A percentile compares a stretch with the other conserved stretches of the same genome.
phyloP scores from a whole-genome alignment of 2,888 invertebrate genomes.

The Drosophila trichaetosa region DNA sequence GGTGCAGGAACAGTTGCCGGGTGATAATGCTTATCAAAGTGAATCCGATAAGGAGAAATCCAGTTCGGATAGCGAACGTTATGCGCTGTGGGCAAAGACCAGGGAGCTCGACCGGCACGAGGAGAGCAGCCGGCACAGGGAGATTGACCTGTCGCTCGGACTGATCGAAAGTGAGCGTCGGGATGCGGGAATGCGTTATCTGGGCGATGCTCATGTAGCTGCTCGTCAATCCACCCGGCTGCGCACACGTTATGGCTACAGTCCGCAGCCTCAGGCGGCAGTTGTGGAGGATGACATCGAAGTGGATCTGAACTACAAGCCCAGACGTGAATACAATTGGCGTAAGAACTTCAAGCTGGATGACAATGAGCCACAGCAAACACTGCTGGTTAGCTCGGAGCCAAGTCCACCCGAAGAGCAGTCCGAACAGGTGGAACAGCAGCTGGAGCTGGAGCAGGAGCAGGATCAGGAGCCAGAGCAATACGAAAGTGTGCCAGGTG shows the following conservation, averaged over 20 bases:
- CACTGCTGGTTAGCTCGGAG: conserved; percentile 20
- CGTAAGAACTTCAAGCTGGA: conserved; percentile 84
- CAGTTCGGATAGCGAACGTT: conserved; percentile 69
- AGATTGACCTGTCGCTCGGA: conserved; percentile 63
- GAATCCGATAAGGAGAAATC: conserved; percentile 71
- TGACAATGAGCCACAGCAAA: conserved; percentile 53
- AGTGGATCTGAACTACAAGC: conserved; percentile 82
- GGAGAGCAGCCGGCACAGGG: conserved; percentile 39
- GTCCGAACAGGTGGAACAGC: neutral
- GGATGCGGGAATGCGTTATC: conserved; percentile 79
- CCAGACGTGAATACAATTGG: conserved; percentile 84
- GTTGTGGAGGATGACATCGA: conserved; percentile 71
- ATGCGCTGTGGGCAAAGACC: conserved; percentile 76
- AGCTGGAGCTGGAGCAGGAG: neutral
- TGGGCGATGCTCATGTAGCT: conserved; percentile 80
- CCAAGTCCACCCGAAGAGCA: neutral
- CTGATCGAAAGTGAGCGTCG: conserved; percentile 75
- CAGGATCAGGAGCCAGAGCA: conserved; percentile 2
- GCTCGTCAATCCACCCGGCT: conserved; percentile 81
- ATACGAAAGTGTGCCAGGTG: neutral
- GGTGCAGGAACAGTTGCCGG: conserved; percentile 69
- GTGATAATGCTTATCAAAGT: conserved; percentile 49
- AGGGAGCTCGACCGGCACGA: conserved; percentile 59
- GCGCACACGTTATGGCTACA: conserved; percentile 83
- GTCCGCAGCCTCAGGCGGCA: conserved; percentile 72